Evolutionary conservation across 2,888 invertebrate genomes (phyloP), one percentile per base, ranked within the genome.

Genomic region (Clanis bilineata): DNA sequence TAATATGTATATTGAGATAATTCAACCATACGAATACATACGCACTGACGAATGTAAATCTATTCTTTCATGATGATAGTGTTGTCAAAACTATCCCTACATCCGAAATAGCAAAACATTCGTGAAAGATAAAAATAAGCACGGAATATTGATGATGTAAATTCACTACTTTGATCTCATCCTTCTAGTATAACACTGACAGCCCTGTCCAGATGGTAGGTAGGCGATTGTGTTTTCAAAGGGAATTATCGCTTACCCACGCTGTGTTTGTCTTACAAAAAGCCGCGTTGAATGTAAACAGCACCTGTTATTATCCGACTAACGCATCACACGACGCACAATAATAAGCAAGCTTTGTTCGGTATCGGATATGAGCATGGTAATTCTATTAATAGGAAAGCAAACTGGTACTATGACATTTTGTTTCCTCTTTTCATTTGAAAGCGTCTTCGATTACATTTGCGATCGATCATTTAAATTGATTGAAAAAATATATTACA

Each of bases 241-340:
- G 68, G 67, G 64, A 66, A 64, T 66, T 62, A 59, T 64, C 61
- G 68, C 67, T 61, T 41, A 58, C 67, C 66, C 63, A 64, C 67
- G 62, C 64, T 64, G 62, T 83, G 81, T 83, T 85, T 82, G 69
- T 75, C 62, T 76, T 75, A 76, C 74, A 82, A 82, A 85, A 84
- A 82, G 80, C 82, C 69, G 64, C 56, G 67, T 66, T 65, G 65
- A 67, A 68, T 67, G 74, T 72, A 80, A 84, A 82, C 81, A 80
- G 56, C 60, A 70, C 66, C 64, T 67, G 76, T 70, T 77, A 82
- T 79, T 79, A 81, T 80, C 76, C 71, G 72, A 70, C 73, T 79
- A 79, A 76, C 69, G 70, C 69, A 62, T 66, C 68, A 56, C 63
- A 67, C 68, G 61, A 58, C 69, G 62, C 38, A 38, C 32, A 12